Base-by-base conservation (phyloP, 2,113 vertebrate genomes). In the Hydrolagus affinis region DNA sequence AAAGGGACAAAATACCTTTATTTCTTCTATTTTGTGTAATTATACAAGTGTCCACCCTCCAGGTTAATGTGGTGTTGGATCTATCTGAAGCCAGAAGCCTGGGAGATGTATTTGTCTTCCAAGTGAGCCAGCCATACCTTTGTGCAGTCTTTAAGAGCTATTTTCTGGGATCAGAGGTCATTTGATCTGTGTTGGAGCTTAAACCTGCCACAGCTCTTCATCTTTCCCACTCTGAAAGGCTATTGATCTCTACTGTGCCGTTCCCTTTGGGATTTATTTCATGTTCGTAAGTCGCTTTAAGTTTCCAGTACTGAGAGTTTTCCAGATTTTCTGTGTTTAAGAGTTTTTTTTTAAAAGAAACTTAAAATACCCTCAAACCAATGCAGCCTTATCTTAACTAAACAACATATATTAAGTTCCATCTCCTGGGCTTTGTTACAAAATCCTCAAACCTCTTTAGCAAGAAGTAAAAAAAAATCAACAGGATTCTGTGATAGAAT, bases 111-210 rank as follows among this genome's bases (percentile, higher is more conserved):
- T 44, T 44, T 15, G 21, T 56, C 17, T 44, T 75, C 30, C 32
- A 21, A 30, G 56, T 75, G 15, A 44, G 72, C 30, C 32, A 56
- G 73, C 73, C 14, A 17, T 19, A 75, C 32, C 32, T 75, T 21
- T 56, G 32, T 2, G 9, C 32, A 75, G 32, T 10, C 12, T 21
- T 25, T 17, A 30, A 75, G 32, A 30, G 21, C 17, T 32, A 75
- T 10, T 30, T 57, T 75, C 32, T 56, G 73, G 21, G 73, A 75
- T 57, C 73, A 75, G 73, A 57, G 73, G 15, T 75, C 32, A 75
- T 57, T 75, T 75, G 73, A 75, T 75, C 19, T 57, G 73, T 75
- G 73, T 19, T 15, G 73, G 73, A 75, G 73, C 73, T 75, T 75
- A 75, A 75, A 75, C 17, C 73, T 19, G 32, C 56, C 32, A n/a